Base-by-base conservation (phyloP, 92 coral and sea anemone species). In the Siderastrea radians region DNA sequence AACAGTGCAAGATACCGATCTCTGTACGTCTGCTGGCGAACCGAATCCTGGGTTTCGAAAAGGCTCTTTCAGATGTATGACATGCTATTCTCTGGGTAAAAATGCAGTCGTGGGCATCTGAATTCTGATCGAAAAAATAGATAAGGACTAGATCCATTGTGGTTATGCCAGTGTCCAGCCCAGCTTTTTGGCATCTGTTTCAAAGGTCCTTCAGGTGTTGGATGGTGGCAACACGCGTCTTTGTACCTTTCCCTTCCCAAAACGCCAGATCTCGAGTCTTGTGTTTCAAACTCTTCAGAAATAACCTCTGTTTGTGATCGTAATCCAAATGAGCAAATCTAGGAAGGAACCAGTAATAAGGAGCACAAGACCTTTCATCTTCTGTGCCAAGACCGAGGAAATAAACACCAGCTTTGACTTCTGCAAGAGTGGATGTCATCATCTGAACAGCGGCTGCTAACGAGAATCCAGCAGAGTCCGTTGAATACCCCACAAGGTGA, bases 381-480 rank as follows among this genome's bases (percentile, higher is more conserved):
- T 75, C 43, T 9, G 63, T 68, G 7, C 91, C 87, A 53, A 80
- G 87, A 15, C 91, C 86, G 11, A 87, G 91, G 46, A 80, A 80
- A 17, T 11, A 44, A 72, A 87, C 47, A 7, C 81, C 82, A 47
- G 46, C 64, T 54, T 7, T 9, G 26, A 88, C 79, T 75, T 88
- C 88, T 55, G 3, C n/a, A 5, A 64, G 43, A 50, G 63, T 82
- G 19, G 84, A 82, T 12, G 86, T 87, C 62, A 87, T 57, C 51
- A 87, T 19, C 26, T 78, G 85, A 11, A 84, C 49, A 45, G 89
- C 67, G 49, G 92, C 89, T 5, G 85, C 74, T 77, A 89, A 61
- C 5, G 92, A 88, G 65, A 88, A 88, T 47, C 87, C 88, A 49
- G 92, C 80, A 67, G 92, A 75, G 64, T 89, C 88, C 6, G 92